Evolutionary conservation across 2,888 invertebrate genomes (phyloP).

Genomic region (Globia sparganii): DNA sequence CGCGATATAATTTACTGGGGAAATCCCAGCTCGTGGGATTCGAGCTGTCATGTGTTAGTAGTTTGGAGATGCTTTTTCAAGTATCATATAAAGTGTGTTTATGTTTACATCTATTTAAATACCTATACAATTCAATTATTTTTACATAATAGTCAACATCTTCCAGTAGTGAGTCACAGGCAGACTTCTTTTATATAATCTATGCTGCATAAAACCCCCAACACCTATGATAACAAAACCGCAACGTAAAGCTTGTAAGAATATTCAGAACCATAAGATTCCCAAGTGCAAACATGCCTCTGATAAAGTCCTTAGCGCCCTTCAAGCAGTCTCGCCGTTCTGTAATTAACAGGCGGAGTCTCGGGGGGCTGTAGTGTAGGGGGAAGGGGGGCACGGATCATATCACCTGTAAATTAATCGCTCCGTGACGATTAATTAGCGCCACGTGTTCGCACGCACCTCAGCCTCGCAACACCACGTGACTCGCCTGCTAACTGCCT

Average conservation of each 20-base stretch:
- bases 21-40: constrained; percentile 59
- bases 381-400: constrained; percentile 78
- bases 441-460: constrained; percentile 80
- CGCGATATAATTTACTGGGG: constrained; percentile 82
- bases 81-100: not conserved
- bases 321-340: constrained; percentile 80
- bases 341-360: constrained; percentile 80
- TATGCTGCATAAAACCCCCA: not conserved
- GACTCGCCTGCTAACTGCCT: constrained; percentile 61
- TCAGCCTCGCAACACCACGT: constrained; percentile 73
- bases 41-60: constrained; percentile 22
- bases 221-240: not conserved
- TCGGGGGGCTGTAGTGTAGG: constrained; percentile 58
- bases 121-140: not conserved
- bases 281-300: constrained; percentile 65
- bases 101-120: not conserved
- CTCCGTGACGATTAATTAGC: constrained; percentile 87
- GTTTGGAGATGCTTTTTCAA: constrained; percentile 28
- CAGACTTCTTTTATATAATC: not conserved
- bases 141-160: not conserved
- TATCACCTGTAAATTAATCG: constrained; percentile 89
- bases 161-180: too few relatives aligned
- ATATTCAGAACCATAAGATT: constrained; percentile 57
- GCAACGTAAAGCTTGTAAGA: constrained; percentile 25
- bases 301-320: constrained; percentile 77